Conservation (phyloP, 53 echinoderm and acorn worm species). For the Luidia sarsii region DNA sequence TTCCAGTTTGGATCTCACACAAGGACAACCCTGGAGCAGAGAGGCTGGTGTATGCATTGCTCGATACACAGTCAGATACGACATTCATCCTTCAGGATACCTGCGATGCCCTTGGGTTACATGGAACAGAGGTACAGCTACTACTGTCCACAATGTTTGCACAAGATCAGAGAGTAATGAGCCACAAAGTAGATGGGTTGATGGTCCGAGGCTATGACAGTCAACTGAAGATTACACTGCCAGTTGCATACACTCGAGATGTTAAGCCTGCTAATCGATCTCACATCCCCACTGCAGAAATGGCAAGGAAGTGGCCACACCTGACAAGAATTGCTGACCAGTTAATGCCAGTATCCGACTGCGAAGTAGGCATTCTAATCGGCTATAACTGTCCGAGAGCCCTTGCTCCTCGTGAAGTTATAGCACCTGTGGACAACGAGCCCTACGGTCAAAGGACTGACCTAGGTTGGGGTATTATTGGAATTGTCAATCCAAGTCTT, state of each 20-base stretch:
- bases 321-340: conserved; percentile 25
- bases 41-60: conserved; percentile 35
- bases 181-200: conserved; percentile 23
- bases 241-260: conserved; percentile 33
- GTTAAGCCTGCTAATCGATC: conserved; percentile 52
- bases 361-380: conserved; percentile 61
- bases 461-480: conserved; percentile 69
- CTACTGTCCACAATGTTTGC: conserved; percentile 38
- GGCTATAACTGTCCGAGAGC: conserved; percentile 57
- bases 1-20: conserved; percentile 44
- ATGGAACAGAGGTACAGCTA: conserved; percentile 20
- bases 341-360: conserved; percentile 54
- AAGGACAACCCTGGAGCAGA: conserved; percentile 9
- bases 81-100: conserved; percentile 35
- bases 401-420: conserved; percentile 47
- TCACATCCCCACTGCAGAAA: conserved; percentile 54
- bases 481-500: conserved; percentile 32
- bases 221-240: conserved; percentile 4
- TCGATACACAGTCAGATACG: conserved; percentile 53
- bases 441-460: conserved; percentile 57
- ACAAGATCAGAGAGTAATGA: conserved; percentile 7
- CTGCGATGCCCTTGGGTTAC: background rate
- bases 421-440: conserved; percentile 24
- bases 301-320: conserved; percentile 45
- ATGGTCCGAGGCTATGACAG: conserved; percentile 19